These are phyloP conservation scores for Leptinotarsa texana DNA, from an alignment of 1,140 invertebrate genomes.

Conservation along the genomic window DNA sequence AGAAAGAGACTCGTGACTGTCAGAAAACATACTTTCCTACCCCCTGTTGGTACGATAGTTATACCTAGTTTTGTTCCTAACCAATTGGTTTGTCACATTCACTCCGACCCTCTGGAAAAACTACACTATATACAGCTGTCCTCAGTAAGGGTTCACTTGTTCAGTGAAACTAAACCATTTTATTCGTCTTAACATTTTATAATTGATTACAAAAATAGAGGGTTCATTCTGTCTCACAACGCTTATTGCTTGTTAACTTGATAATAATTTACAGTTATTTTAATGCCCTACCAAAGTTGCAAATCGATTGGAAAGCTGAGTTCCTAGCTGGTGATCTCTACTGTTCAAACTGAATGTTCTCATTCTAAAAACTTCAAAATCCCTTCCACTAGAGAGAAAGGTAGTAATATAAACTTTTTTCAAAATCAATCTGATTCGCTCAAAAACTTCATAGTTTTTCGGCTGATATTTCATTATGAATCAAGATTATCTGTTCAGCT, in stretches of 20 bases:
- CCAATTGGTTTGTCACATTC: conserved; percentile 35
- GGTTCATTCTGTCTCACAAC: conserved; percentile 55
- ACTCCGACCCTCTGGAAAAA: conserved; percentile 48
- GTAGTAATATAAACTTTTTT: no score
- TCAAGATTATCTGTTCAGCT: no score
- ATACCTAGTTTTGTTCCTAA: conserved; percentile 4
- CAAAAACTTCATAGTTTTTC: no score
- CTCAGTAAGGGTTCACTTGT: conserved; percentile 36
- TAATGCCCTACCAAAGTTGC: conserved; percentile 20
- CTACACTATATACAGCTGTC: conserved; percentile 41
- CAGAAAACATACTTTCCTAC: conserved; percentile 2
- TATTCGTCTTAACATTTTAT: conserved; percentile 50
- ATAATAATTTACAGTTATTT: conserved; percentile 49
- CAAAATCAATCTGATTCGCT: no score
- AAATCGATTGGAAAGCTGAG: background rate
- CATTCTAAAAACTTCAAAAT: no score
- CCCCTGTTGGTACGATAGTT: background rate
- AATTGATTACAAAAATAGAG: conserved; percentile 58
- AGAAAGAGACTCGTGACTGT: background rate
- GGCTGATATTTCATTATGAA: no score
- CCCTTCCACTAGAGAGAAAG: no score
- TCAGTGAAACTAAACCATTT: conserved; percentile 44
- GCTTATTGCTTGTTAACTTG: conserved; percentile 54
- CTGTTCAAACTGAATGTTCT: no score
- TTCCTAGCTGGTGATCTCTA: no score